Evolutionary conservation across 2,888 invertebrate genomes (phyloP).

Genomic region (Hypselothyrea guttata): DNA sequence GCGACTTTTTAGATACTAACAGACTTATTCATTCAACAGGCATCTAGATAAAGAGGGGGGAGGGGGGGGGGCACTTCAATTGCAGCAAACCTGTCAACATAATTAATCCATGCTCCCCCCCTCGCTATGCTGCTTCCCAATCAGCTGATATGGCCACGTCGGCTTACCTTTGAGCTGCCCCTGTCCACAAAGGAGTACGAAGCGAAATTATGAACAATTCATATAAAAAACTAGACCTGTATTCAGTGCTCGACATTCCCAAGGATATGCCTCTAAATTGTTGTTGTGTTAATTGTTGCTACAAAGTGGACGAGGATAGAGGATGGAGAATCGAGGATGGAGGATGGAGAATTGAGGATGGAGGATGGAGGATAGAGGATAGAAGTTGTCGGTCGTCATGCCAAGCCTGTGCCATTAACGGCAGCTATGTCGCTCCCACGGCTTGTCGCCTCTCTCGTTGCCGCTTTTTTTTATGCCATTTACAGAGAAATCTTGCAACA

Average conservation of each 20-base stretch:
- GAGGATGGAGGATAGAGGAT: neutral
- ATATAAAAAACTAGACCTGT: conserved; percentile 58
- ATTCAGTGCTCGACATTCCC: conserved; percentile 61
- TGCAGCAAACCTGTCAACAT: conserved; percentile 69
- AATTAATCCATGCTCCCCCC: conserved; percentile 57
- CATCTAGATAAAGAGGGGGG: conserved; percentile 1
- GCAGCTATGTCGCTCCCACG: conserved; percentile 64
- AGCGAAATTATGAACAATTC: conserved; percentile 65
- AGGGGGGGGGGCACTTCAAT: conserved; percentile 42
- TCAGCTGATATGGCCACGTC: conserved; percentile 61
- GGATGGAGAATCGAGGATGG: neutral
- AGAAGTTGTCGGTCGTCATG: conserved; percentile 40
- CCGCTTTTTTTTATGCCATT: conserved; percentile 67
- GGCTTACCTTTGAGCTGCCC: conserved; percentile 50
- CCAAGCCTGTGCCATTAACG: conserved; percentile 64
- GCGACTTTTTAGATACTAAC: conserved; percentile 34
- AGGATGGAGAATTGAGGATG: conserved; percentile 9
- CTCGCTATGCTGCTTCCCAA: conserved; percentile 30
- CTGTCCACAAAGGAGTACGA: conserved; percentile 38
- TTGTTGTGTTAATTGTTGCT: conserved; percentile 70
- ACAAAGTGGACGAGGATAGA: conserved; percentile 4
- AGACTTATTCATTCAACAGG: conserved; percentile 33
- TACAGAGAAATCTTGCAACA: conserved; percentile 75
- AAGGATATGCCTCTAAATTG: conserved; percentile 61
- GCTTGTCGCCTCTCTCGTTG: conserved; percentile 46